Evolutionary conservation across 2,888 invertebrate genomes (phyloP), one percentile per base, ranked within the genome.

Genomic region (Spicauda simplicius): DNA sequence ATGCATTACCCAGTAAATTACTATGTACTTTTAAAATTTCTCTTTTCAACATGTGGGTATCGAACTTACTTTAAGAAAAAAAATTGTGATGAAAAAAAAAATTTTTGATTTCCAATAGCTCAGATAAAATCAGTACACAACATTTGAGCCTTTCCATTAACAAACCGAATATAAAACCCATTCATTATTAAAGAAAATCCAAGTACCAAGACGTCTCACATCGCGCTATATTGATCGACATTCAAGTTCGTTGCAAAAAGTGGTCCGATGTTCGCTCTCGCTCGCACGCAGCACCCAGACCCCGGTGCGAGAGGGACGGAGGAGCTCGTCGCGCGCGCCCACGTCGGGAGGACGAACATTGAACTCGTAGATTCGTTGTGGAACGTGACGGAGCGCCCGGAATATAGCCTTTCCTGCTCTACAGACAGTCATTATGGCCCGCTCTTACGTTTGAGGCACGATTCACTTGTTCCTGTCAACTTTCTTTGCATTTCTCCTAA

Each of bases 231-330:
- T 84, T 86, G 89, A 88, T 90, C 90, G 86, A 87, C 90, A 91
- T 90, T 90, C 89, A 87, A 84, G 86, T 85, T 87, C 84, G 77
- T 82, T 83, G 85, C 88, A 91, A 91, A 91, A 91, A 91, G 91
- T 90, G 82, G 86, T 84, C 85, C 86, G 82, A 66, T 74, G 69
- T 67, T 55, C 77, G 71, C 69, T 84, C 83, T 80, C 80, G 48
- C 74, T 70, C 83, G 82, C 80, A 80, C 54, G 74, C 86, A 80
- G 0, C 69, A 80, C 50, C 70, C 58, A 10, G 64, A 64, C 48
- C 6, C 53, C 72, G 59, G 81, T 50, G 73, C 64, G 82, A 90
- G 73, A 45, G 82, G 76, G 87, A 87, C 66, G 61, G 80, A 37
- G 67, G 37, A 53, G 68, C 70, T 70, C 81, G 82, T 78, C 87